Evolutionary conservation across 2,888 invertebrate genomes (phyloP).

Genomic region (Sminthurides aquaticus): DNA sequence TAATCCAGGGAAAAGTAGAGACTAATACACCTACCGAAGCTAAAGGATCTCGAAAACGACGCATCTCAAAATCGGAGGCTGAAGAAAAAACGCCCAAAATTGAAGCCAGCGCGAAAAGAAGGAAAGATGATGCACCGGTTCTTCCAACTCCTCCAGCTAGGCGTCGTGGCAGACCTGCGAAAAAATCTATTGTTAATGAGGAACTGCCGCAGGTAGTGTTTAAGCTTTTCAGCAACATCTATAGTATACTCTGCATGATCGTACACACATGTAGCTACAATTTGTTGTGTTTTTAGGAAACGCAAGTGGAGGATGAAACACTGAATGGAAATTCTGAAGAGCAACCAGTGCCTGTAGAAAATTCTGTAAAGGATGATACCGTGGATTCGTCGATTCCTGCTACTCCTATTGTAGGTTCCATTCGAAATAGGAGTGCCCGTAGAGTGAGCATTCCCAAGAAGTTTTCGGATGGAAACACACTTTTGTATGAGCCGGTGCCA

Average conservation of each 20-base stretch:
- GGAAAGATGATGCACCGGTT: background rate
- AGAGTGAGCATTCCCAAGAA: conserved; percentile 1
- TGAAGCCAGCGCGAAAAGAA: background rate
- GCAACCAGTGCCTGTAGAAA: too few relatives aligned
- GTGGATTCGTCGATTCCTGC: background rate
- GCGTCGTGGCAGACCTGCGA: background rate
- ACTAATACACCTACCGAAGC: too few relatives aligned
- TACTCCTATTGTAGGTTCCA: background rate
- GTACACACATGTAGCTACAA: background rate
- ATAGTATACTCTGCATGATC: too few relatives aligned
- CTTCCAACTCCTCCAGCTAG: background rate
- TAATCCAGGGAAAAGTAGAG: too few relatives aligned
- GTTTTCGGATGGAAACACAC: conserved; percentile 6
- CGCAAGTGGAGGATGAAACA: background rate
- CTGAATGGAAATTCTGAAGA: too few relatives aligned
- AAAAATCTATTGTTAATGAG: too few relatives aligned
- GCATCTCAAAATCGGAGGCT: background rate
- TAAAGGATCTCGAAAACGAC: background rate
- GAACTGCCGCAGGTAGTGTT: too few relatives aligned
- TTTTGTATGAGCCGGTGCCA: background rate
- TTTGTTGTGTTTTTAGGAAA: background rate
- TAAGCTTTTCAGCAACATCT: too few relatives aligned
- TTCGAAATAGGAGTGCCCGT: background rate
- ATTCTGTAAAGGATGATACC: background rate
- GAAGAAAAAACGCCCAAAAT: background rate